Evolutionary conservation across 2,797 vertebrate genomes (phyloP).

Genomic region (Oceanodroma leucorhoa): DNA sequence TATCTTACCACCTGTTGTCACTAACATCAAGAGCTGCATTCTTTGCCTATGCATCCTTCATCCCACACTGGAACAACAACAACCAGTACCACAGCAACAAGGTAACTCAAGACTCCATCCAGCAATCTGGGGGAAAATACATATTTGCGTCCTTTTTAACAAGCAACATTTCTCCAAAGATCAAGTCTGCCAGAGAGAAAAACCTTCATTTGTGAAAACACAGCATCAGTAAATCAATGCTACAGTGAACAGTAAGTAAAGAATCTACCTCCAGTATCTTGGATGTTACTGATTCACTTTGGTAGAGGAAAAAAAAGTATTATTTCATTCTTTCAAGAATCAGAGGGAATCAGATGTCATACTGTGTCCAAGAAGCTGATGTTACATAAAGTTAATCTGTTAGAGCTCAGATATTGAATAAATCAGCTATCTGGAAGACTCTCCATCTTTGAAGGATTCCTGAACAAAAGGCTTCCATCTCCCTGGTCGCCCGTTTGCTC

Average conservation of each 20-base stretch:
- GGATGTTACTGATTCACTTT: background rate
- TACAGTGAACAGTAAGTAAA: background rate
- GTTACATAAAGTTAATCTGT: background rate
- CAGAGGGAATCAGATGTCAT: background rate
- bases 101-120: background rate
- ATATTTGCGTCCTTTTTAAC: background rate
- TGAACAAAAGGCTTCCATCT: background rate
- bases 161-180: background rate
- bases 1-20: background rate
- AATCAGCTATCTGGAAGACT: background rate
- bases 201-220: background rate
- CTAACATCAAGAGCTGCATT: background rate
- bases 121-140: background rate
- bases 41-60: background rate
- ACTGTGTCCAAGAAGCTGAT: background rate
- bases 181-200: background rate
- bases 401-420: background rate
- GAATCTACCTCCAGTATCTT: background rate
- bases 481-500: background rate
- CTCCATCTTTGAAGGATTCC: background rate
- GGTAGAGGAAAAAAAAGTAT: background rate
- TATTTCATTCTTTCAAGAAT: background rate
- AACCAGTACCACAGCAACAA: background rate
- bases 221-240: background rate
- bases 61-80: background rate